Evolutionary conservation across 2,797 vertebrate genomes (phyloP), one percentile per base, ranked within the genome.

Genomic region (Sitta carolinensis): DNA sequence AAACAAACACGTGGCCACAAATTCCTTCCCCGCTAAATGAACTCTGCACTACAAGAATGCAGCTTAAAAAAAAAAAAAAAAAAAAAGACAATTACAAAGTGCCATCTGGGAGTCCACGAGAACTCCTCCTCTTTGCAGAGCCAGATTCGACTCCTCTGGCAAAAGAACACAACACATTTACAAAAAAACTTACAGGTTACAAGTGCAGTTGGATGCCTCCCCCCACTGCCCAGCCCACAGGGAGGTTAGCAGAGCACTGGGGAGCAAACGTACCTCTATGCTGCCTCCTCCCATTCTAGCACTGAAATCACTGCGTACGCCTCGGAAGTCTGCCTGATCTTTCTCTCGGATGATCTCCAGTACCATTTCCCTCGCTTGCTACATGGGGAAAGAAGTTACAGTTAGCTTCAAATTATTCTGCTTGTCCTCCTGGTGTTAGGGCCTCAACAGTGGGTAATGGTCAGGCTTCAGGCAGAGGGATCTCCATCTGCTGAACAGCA

Each of bases 351-450:
- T 99, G 94, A 99, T 99, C 97, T 99, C 99, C 90, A 98, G 98
- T 73, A 99, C 99, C 98, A 99, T 98, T 98, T 99, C 99, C 95
- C 99, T 98, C 1, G 99, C 99, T 99, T 99, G 99, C 99, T 99
- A 96, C n/a, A 92, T n/a, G 91, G 77, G 96, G 81, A 94, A 94
- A 97, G 88, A 96, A 96, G 95, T 77, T 69, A 93, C 58, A 92
- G 93, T 96, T 96, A 93, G 84, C 80, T 87, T 92, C 62, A 70
- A 79, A 84, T 77, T 26, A 29, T 64, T 42, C 90, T 91, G 78
- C 88, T 96, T 50, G 91, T 85, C 96, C 83, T 51, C 70, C 50
- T 32, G 84, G 59, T 54, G 55, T 57, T 23, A 57, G 76, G 94
- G 89, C 88, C 93, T 80, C 89, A 51, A 6, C 11, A 32, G 51